phyloP scores from a whole-genome alignment of 2,888 invertebrate genomes.

The Alsophila aescularia region DNA sequence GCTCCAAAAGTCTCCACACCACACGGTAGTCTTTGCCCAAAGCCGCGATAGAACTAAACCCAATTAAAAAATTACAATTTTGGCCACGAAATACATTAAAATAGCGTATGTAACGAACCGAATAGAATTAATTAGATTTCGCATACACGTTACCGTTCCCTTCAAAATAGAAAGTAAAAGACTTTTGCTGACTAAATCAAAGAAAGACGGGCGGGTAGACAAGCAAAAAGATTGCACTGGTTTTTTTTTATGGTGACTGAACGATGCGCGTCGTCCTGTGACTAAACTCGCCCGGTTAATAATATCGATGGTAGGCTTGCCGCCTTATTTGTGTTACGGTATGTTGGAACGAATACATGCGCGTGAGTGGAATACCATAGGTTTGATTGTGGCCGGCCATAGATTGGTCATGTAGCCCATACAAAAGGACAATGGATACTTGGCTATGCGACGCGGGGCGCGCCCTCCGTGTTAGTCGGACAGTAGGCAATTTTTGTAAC shows the following conservation, averaged over 20 bases:
- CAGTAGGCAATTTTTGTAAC: conserved; percentile 73
- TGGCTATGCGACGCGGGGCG: conserved; percentile 60
- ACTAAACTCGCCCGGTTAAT: conserved; percentile 64
- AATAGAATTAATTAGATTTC: conserved; percentile 48
- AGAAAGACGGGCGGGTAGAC: conserved; percentile 27
- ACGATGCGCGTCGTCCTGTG: conserved; percentile 61
- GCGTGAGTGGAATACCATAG: conserved; percentile 71
- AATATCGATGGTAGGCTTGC: conserved; percentile 66
- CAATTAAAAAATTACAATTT: conserved; percentile 58
- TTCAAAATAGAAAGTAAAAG: conserved; percentile 54
- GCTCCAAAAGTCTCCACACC: conserved; percentile 46
- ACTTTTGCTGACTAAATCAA: conserved; percentile 45
- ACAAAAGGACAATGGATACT: conserved; percentile 71
- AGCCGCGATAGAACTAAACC: conserved; percentile 67
- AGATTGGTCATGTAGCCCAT: conserved; percentile 39
- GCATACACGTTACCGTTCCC: conserved; percentile 23
- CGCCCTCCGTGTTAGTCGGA: conserved; percentile 62
- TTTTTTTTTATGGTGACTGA: conserved; percentile 40
- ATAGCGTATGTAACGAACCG: conserved; percentile 64
- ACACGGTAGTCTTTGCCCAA: conserved; percentile 62
- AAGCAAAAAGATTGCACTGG: conserved; percentile 4
- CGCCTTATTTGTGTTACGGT: conserved; percentile 79
- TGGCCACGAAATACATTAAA: conserved; percentile 56
- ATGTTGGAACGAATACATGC: conserved; percentile 79
- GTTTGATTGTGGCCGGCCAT: conserved; percentile 54